These are phyloP conservation scores for Sparus aurata DNA, from an alignment of 2,797 vertebrate genomes.

Conservation along the genomic window DNA sequence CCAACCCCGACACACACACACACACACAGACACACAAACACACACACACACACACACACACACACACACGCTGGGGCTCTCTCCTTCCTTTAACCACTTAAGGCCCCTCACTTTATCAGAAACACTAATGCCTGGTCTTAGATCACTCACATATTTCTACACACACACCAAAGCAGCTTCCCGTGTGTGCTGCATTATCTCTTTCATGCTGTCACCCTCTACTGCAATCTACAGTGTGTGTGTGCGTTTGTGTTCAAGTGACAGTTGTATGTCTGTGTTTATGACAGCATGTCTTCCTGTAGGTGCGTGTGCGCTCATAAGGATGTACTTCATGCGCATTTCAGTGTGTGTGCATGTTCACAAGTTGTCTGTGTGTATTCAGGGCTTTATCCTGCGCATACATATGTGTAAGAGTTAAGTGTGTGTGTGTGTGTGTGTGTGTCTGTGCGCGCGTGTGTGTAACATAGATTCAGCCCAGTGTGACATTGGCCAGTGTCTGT, in stretches of 20 bases:
- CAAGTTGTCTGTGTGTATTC: constrained; percentile 53
- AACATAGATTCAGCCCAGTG: constrained; percentile 53
- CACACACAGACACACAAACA: constrained; percentile 2
- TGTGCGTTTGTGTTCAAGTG: constrained; percentile 38
- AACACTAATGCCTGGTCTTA: constrained; percentile 74
- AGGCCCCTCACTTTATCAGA: constrained; percentile 77
- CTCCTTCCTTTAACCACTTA: constrained; percentile 76
- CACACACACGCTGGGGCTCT: constrained; percentile 30
- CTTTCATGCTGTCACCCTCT: constrained; percentile 54
- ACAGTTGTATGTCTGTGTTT: constrained; percentile 34
- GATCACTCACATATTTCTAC: constrained; percentile 70
- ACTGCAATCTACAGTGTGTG: constrained; percentile 45
- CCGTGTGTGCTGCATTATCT: constrained; percentile 66
- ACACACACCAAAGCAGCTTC: constrained; percentile 49
- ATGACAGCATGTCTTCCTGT: constrained; percentile 37
- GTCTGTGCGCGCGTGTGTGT: constrained; percentile 42
- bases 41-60: constrained; percentile 1
- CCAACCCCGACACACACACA: constrained; percentile 51
- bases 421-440: constrained; percentile 21
- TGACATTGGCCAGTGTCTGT: constrained; percentile 76
- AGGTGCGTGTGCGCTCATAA: constrained; percentile 33
- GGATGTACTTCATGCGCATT: constrained; percentile 37
- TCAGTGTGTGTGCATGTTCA: constrained; percentile 50
- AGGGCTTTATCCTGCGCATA: constrained; percentile 27
- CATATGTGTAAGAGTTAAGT: constrained; percentile 24